Evolutionary conservation across 2,797 vertebrate genomes (phyloP), one percentile per base, ranked within the genome.

Genomic region (Neostethus bicornis): DNA sequence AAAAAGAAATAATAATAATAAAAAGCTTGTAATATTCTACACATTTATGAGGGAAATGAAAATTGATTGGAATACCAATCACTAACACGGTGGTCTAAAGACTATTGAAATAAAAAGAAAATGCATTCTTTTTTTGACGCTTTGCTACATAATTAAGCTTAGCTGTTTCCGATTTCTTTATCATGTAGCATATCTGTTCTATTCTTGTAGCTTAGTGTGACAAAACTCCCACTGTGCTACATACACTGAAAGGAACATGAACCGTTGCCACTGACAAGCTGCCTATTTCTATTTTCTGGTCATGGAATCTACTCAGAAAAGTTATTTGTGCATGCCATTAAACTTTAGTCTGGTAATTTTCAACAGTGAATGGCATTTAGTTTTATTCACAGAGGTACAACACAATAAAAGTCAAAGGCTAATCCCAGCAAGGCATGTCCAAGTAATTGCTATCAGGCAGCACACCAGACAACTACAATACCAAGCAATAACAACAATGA

Each of bases 351-450:
- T 63, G 43, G 43, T 54, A 8, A 48, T 52, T 51, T 23, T 41
- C 19, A 17, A 32, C 25, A 12, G 11, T 38, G 25, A 31, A 43
- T 49, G 34, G 20, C 53, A 43, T 51, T 50, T 45, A 46, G 34
- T 46, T 38, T 58, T 41, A 31, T 50, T 57, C 16, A 46, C 24
- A 35, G 35, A 34, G 39, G 44, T 34, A 32, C 34, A 13, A 14
- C 19, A 39, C 26, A 26, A 44, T 60, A n/a, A 14, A 57, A 29
- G 49, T 60, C 34, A 60, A 48, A 59, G 47, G 49, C 43, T 59
- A 61, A 59, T 60, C 39, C 44, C 13, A 41, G 51, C 17, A 24
- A 32, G 44, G 7, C 35, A 41, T 45, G 25, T 51, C 42, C 32
- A 41, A 32, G 21, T 50, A 60, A 41, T 45, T 60, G 44, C 28